Percentiles rank a stretch among this genome's conserved stretches.
Conservation (phyloP, 1,140 invertebrate species). For the Diachasma alloeum region DNA sequence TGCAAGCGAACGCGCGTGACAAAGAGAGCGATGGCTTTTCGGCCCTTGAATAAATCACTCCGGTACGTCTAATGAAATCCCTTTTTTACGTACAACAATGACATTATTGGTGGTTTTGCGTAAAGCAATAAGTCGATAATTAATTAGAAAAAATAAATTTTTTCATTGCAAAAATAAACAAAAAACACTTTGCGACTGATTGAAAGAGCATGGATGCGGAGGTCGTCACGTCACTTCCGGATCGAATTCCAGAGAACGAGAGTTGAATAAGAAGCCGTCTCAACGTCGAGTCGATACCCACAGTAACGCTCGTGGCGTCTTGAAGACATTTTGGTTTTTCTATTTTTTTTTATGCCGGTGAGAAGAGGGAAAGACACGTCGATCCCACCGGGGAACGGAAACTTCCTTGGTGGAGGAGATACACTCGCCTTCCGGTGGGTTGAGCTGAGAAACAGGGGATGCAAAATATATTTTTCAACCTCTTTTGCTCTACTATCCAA, state of each 20-base stretch:
- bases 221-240: conserved; percentile 10
- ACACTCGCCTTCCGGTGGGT: conserved; percentile 4
- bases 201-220: not conserved
- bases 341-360: not conserved
- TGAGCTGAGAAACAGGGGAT: conserved; percentile 12
- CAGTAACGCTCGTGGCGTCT: not conserved
- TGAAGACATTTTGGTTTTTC: not conserved
- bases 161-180: not conserved
- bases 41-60: conserved; percentile 25
- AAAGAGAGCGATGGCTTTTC: conserved; percentile 19
- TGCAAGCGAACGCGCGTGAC: not conserved
- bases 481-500: not conserved
- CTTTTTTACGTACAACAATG: not conserved
- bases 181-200: not conserved
- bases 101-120: not conserved
- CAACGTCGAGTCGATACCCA: not conserved
- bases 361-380: not conserved
- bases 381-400: conserved; percentile 10
- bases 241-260: not conserved
- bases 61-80: not conserved
- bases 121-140: no score
- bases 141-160: not conserved
- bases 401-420: not conserved
- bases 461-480: conserved; percentile 10
- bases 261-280: not conserved